Evolutionary conservation across 2,797 vertebrate species (phyloP), one percentile per base, ranked within the genome.

Genomic region (Acipenser ruthenus): DNA sequence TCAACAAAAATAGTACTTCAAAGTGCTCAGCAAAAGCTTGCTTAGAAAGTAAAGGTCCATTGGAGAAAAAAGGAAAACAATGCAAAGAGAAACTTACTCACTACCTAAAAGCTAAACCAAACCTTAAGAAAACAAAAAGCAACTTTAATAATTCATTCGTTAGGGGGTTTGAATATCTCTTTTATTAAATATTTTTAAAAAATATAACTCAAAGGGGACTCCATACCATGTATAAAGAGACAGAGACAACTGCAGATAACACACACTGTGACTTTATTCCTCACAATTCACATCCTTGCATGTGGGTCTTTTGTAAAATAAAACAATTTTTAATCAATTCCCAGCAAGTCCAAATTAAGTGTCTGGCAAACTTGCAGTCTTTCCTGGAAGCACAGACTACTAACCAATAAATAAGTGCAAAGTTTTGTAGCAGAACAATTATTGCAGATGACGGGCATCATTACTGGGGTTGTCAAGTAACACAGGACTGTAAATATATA

Each of bases 401-500:
- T 61, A 79, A 81, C 71, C 77, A 67, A 71, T 63, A 73, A 77
- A 86, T 86, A 81, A 80, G 77, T 68, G 77, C 78, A 84, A 88
- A 83, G 74, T 85, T 87, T 80, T 73, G 77, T 81, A 80, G 79
- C 72, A 72, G 76, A 79, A 83, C 75, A 86, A 86, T 91, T 87
- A 89, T 87, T 83, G 80, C 81, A 85, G 83, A 85, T 89, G 87
- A 88, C 88, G 81, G 84, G 86, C 80, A 84, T 86, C 78, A 87
- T 89, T 87, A 88, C 86, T 79, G 81, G 67, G 84, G 81, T 85
- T 84, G 82, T 86, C 80, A 85, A 88, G 86, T 78, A 87, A 89
- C 87, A 89, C 79, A 76, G 77, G 79, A 80, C 79, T 84, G 84
- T 91, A 88, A 91, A 92, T 91, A 92, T 92, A 91, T 91, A 88